Percentiles rank a stretch among this genome's conserved stretches.
Conservation (phyloP, 2,113 vertebrate genomes). For the Tachycineta bicolor region DNA sequence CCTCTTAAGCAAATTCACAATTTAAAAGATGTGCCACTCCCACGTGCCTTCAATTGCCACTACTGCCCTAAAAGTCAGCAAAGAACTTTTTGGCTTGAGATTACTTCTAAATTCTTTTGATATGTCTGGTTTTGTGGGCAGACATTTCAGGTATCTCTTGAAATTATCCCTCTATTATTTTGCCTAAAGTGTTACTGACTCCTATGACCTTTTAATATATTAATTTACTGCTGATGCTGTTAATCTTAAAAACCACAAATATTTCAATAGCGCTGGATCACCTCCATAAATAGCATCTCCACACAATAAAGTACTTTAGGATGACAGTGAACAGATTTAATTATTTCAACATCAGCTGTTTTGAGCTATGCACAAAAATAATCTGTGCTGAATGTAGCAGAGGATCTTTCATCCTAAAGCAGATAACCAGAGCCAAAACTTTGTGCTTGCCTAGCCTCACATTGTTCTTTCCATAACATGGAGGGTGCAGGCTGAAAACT, state of each 20-base stretch:
- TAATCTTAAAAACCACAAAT: background rate
- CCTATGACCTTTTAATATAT: background rate
- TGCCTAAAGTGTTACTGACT: background rate
- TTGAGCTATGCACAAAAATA: background rate
- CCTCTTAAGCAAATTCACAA: background rate
- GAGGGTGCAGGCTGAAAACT: background rate
- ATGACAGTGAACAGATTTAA: background rate
- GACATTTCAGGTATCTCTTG: background rate
- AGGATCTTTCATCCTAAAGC: background rate
- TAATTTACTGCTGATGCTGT: background rate
- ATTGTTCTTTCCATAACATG: background rate
- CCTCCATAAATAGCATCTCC: background rate
- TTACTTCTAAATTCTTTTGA: background rate
- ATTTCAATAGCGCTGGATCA: background rate
- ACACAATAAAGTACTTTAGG: background rate
- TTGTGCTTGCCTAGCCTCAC: background rate
- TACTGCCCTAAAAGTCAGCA: background rate
- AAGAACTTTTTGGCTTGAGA: background rate
- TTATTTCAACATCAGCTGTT: background rate
- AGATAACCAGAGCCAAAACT: background rate
- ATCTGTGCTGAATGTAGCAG: background rate
- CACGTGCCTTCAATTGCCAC: background rate
- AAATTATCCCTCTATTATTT: background rate
- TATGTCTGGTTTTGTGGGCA: background rate
- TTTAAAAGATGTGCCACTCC: background rate